Evolutionary conservation across 2,888 invertebrate genomes (phyloP).

Genomic region (Apodemia mormo): DNA sequence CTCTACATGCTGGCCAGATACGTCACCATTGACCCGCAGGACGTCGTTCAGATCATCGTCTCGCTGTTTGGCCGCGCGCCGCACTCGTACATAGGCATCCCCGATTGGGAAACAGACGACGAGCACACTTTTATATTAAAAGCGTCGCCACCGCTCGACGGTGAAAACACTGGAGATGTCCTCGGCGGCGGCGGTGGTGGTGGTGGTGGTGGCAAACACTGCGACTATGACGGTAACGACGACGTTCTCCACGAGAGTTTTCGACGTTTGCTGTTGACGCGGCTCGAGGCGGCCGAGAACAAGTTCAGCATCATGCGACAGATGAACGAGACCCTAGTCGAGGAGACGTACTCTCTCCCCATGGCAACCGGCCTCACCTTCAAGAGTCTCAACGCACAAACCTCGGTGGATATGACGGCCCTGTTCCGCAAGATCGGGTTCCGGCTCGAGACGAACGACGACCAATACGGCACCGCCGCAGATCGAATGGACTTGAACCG

Average conservation of each 20-base stretch:
- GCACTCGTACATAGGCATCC: conserved; percentile 20
- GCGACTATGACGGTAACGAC: conserved; percentile 10
- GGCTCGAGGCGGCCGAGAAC: no score
- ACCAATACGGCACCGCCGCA: no score
- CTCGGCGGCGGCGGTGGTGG: background rate
- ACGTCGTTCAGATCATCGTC: conserved; percentile 22
- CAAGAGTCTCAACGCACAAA: no score
- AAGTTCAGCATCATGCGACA: no score
- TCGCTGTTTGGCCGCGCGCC: conserved; percentile 22
- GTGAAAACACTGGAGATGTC: background rate
- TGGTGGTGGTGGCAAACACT: conserved; percentile 2
- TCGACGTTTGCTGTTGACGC: no score
- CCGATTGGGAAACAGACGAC: conserved; percentile 20
- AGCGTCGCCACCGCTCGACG: background rate
- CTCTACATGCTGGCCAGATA: conserved; percentile 23
- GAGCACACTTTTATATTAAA: conserved; percentile 19
- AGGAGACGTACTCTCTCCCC: no score
- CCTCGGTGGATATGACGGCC: no score
- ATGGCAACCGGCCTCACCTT: no score
- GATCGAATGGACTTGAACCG: no score
- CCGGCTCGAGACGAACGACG: no score
- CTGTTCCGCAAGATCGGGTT: no score
- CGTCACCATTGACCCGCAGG: conserved; percentile 21
- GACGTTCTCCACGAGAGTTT: conserved; percentile 11
- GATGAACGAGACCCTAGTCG: no score